phyloP scores from a whole-genome alignment of 2,797 vertebrate genomes.

The Chloroceryle amazona region DNA sequence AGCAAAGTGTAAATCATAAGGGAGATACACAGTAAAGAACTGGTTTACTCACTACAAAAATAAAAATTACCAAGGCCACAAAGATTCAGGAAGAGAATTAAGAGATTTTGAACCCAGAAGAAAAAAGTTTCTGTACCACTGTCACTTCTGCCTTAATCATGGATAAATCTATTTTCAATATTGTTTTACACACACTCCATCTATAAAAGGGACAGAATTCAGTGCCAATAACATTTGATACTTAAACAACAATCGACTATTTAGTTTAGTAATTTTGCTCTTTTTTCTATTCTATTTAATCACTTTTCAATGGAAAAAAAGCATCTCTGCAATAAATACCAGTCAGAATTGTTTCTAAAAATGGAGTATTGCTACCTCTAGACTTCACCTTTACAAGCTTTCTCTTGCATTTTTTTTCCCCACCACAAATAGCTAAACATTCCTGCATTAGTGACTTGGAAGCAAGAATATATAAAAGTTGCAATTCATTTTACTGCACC shows the following conservation, averaged over 20 bases:
- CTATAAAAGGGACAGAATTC: not conserved
- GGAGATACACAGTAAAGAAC: not conserved
- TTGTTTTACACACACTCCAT: not conserved
- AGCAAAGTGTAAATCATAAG: not conserved
- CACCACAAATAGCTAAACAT: not conserved
- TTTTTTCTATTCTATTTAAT: not conserved
- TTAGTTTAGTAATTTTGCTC: not conserved
- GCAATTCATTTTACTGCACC: slow-evolving; percentile 54
- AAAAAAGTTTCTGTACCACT: not conserved
- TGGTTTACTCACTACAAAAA: not conserved
- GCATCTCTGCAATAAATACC: not conserved
- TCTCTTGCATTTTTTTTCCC: not conserved
- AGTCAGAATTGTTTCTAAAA: not conserved
- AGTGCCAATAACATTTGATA: not conserved
- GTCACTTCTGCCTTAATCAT: not conserved
- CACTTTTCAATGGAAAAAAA: not conserved
- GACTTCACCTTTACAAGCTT: not conserved
- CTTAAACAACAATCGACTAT: not conserved
- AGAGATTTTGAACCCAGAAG: not conserved
- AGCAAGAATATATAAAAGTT: not conserved
- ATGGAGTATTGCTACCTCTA: not conserved
- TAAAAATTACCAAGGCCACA: not conserved
- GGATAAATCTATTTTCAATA: not conserved
- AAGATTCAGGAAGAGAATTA: not conserved
- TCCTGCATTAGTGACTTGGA: not conserved